phyloP scores from a whole-genome alignment of 2,888 invertebrate genomes.

The Macrophya alboannulata region DNA sequence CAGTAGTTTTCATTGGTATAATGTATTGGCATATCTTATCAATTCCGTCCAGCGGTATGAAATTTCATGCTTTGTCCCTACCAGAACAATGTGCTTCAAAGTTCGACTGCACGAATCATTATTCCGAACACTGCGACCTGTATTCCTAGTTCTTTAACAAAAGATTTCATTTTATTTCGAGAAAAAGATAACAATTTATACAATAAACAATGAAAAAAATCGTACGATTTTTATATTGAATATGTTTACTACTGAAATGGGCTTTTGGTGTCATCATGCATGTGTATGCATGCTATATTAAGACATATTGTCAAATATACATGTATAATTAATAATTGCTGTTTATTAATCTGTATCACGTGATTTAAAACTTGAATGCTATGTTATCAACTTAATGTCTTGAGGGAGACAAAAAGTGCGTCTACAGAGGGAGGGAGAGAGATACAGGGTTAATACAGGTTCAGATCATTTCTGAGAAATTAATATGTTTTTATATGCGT shows the following conservation, averaged over 20 bases:
- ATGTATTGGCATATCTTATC: neutral
- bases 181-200: neutral
- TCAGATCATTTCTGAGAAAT: neutral
- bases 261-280: constrained; percentile 28
- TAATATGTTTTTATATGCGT: constrained; percentile 37
- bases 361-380: neutral
- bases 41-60: neutral
- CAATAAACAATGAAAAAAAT: neutral
- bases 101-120: neutral
- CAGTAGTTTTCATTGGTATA: neutral
- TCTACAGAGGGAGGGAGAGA: neutral
- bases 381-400: neutral
- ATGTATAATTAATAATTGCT: neutral
- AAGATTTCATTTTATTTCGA: neutral
- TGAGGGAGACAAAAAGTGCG: neutral
- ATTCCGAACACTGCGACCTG: neutral
- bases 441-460: neutral
- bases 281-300: neutral
- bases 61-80: constrained; percentile 9
- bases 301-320: constrained; percentile 5
- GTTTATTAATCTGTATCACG: neutral
- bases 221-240: neutral
- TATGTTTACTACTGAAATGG: neutral
- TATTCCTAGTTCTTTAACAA: neutral
- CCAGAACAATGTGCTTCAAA: neutral